Base-by-base conservation (phyloP, 2,113 vertebrate genomes). In the Okapia johnstoni region DNA sequence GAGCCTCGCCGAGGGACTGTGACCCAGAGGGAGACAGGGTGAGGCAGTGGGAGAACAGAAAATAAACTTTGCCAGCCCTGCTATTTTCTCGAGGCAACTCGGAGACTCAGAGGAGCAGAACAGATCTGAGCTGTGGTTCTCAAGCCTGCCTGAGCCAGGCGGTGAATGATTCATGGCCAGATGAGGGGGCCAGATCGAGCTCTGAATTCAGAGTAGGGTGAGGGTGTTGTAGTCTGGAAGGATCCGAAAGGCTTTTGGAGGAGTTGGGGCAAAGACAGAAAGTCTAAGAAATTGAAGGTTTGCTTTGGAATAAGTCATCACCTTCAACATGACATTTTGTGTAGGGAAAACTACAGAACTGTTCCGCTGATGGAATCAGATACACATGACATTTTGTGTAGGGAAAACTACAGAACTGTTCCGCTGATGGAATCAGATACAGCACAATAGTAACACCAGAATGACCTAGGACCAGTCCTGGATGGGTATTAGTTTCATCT, bases 351-450 rank as follows among this genome's bases (percentile, higher is more conserved):
- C 33, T 46, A 23, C 23, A 30, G 60, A 93, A 46, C 55, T 52
- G 58, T 25, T n/a, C 5, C 30, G 16, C 84, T 77, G 85, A 94
- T 87, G 28, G 63, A 92, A 77, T 92, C 87, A 96, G 79, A 81
- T 61, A 57, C 11, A 87, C 11, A 6, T 90, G 63, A 86, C 11
- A 15, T 50, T 16, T 80, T 93, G 80, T 87, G 46, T 52, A 52
- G 70, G 79, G 66, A 70, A 79, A 66, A 30, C 33, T 46, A 23
- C 23, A 30, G 60, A 93, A 46, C 55, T 54, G 58, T 25, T n/a
- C 5, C 30, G 16, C 84, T 77, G 85, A 94, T 87, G 28, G 63
- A 92, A 77, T 92, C 87, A 96, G 79, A 81, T 61, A 57, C 11
- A 87, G 17, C 15, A 52, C 57, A 73, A 36, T 30, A 48, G 60